These are phyloP conservation scores for Caenorhabditis tropicalis DNA, from an alignment of 1,140 invertebrate genomes.

Conservation along the genomic window DNA sequence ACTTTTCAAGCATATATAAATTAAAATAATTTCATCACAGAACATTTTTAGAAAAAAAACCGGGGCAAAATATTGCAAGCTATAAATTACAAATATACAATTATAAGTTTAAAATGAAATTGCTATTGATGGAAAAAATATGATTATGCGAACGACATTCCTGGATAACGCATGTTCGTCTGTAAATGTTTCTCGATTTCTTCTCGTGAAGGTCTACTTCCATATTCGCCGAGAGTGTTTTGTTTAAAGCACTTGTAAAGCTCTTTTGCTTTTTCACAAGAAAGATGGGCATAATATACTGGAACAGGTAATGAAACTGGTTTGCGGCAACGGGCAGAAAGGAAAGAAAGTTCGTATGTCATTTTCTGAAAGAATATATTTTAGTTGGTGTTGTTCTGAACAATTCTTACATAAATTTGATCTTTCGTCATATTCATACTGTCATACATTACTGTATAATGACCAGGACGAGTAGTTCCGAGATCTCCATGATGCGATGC, in stretches of 20 bases:
- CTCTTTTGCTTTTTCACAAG: slow-evolving; percentile 27
- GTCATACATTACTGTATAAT: slow-evolving; percentile 25
- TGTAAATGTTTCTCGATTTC: not conserved
- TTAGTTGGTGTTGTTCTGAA: too few relatives aligned
- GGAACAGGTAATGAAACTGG: not conserved
- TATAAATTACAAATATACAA: too few relatives aligned
- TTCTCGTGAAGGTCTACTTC: not conserved
- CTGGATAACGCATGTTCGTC: not conserved
- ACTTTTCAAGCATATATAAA: too few relatives aligned
- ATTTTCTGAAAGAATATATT: slow-evolving; percentile 18
- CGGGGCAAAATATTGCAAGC: too few relatives aligned
- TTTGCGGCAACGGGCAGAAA: not conserved
- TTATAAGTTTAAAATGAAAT: too few relatives aligned
- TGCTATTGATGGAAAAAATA: not conserved
- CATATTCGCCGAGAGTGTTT: not conserved
- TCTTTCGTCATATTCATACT: not conserved
- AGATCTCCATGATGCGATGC: slow-evolving; percentile 9
- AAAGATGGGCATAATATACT: slow-evolving; percentile 10
- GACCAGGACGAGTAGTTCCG: not conserved
- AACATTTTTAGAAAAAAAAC: too few relatives aligned
- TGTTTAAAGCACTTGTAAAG: not conserved
- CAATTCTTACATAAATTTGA: not conserved
- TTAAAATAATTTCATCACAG: too few relatives aligned
- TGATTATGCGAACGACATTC: not conserved
- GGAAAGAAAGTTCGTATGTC: not conserved